Evolutionary conservation across 2,113 vertebrate genomes (phyloP).

Genomic region (Catharus bicknelli): DNA sequence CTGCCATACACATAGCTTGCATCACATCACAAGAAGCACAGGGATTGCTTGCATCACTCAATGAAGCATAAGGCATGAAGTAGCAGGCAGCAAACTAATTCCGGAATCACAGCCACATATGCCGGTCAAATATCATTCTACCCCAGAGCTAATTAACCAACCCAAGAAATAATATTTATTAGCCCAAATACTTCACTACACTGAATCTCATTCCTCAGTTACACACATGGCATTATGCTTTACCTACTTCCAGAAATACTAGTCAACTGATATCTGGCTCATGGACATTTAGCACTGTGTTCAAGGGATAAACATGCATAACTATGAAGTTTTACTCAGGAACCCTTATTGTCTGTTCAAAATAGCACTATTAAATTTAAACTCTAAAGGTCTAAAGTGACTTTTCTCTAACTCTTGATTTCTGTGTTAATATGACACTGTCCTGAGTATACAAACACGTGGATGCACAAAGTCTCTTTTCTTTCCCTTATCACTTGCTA

Average conservation of each 20-base stretch:
- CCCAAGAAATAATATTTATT: background rate
- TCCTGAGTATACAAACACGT: background rate
- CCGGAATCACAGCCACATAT: background rate
- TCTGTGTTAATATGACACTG: background rate
- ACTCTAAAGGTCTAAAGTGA: background rate
- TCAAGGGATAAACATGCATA: background rate
- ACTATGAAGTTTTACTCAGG: background rate
- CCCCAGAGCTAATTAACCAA: background rate
- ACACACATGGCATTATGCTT: background rate
- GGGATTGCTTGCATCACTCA: background rate
- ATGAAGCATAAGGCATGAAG: background rate
- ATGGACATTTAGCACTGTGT: background rate
- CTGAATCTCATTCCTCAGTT: background rate
- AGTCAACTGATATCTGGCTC: background rate
- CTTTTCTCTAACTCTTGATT: background rate
- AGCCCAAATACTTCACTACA: background rate
- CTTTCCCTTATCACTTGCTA: background rate
- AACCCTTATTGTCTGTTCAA: background rate
- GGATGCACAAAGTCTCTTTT: background rate
- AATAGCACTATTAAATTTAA: background rate
- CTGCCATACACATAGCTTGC: background rate
- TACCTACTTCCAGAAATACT: rapidly evolving
- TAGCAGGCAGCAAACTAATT: background rate
- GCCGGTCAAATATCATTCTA: background rate
- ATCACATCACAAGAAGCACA: background rate